These are phyloP conservation scores for Salminus brasiliensis DNA, from an alignment of 2,113 vertebrate genomes.

Conservation along the genomic window DNA sequence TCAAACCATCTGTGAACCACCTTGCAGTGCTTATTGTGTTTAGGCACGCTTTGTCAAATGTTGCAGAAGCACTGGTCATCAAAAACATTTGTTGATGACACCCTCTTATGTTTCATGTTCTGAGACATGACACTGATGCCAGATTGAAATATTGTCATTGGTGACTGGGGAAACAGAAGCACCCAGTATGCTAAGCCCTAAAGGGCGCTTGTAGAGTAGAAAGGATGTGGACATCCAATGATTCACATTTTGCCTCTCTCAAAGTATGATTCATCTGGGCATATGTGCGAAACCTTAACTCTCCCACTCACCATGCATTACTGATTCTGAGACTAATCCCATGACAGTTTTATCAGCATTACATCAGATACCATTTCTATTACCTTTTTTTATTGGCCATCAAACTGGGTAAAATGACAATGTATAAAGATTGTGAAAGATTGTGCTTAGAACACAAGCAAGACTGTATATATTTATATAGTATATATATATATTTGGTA, in stretches of 20 bases:
- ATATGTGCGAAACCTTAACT: background rate
- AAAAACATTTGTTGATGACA: background rate
- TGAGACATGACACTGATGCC: background rate
- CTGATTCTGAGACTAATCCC: constrained; percentile 5
- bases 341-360: constrained; percentile 13
- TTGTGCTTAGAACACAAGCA: background rate
- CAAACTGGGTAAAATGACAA: no score
- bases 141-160: background rate
- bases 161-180: background rate
- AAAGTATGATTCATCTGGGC: constrained; percentile 35
- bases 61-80: background rate
- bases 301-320: background rate
- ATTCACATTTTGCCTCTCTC: background rate
- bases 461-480: background rate
- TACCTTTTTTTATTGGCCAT: background rate
- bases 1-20: no score
- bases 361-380: background rate
- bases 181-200: background rate
- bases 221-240: background rate
- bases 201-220: constrained; percentile 10
- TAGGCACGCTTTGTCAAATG: no score
- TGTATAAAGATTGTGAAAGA: background rate
- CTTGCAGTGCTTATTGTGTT: no score
- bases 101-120: background rate
- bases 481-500: background rate